phyloP scores from a whole-genome alignment of 2,888 invertebrate genomes.

The Poecilus cupreus region DNA sequence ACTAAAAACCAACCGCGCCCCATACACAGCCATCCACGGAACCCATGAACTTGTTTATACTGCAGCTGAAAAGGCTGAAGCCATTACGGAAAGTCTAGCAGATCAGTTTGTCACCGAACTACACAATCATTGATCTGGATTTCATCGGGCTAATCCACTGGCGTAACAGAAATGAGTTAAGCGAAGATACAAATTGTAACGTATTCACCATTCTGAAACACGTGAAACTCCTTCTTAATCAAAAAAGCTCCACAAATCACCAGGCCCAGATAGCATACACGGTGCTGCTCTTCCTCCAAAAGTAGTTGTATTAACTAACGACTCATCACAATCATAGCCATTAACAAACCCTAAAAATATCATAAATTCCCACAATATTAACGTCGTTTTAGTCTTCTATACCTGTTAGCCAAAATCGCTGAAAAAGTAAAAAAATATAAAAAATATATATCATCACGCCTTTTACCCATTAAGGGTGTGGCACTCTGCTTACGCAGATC shows the following conservation, averaged over 20 bases:
- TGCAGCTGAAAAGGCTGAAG: not conserved
- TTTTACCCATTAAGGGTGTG: no score
- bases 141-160: not conserved
- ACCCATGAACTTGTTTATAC: not conserved
- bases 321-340: slow-evolving; percentile 5
- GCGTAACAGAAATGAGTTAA: slow-evolving; percentile 56
- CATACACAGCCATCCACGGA: not conserved
- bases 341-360: slow-evolving; percentile 44
- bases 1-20: not conserved
- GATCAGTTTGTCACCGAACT: not conserved
- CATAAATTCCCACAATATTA: slow-evolving; percentile 59
- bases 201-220: not conserved
- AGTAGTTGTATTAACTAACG: slow-evolving; percentile 26
- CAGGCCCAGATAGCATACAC: slow-evolving; percentile 42
- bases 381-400: slow-evolving; percentile 64
- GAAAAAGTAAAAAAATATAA: no score
- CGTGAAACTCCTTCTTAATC: not conserved
- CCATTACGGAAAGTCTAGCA: not conserved
- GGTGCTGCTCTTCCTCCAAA: not conserved
- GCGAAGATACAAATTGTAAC: not conserved
- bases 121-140: not conserved
- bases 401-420: slow-evolving; percentile 63
- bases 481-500: no score
- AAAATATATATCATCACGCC: no score
- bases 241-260: slow-evolving; percentile 33